Evolutionary conservation across 2,888 invertebrate species (phyloP), one percentile per base, ranked within the genome.

Genomic region (Hetaerina titia): DNA sequence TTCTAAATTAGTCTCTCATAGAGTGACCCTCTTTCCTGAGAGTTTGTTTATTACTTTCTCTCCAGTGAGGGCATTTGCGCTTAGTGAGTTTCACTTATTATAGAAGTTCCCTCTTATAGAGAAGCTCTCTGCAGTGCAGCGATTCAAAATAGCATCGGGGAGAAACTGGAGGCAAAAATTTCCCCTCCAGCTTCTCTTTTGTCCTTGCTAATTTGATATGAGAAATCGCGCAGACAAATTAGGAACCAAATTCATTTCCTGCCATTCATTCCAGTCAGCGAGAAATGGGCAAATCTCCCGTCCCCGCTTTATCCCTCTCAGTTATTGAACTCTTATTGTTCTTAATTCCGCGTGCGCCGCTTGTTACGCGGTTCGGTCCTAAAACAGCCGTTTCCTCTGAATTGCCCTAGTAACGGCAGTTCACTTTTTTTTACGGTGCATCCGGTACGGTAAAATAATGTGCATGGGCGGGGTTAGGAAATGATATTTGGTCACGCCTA

Each of bases 401-500:
- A 81, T 31, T 31, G 31, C 81, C 81, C 4, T 81, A 2, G 15
- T 9, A 31, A 15, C n/a, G 15, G 69, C 9, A 5, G 9, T 69
- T 69, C 9, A 7, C 19, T 69, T 22, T 17, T 31, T 81, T 31
- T 81, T 31, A 31, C 25, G 25, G 81, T n/a, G n/a, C n/a, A 69
- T 69, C 69, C 81, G 11, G 81, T 15, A 81, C 11, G 19, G 13
- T 74, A 9, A 13, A 25, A 31, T 31, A 31, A 81, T 11, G 81
- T 31, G 25, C 81, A 81, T 13, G 11, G 81, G 9, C 2, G 31
- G 31, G 31, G 31, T 45, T 31, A 31, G 9, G 81, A 31, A 81
- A 81, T 81, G 81, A 31, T 31, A 81, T 81, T 81, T 81, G 81
- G 81, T 31, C 81, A 81, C 31, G 81, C 81, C n/a, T 69, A 69